Conservation (phyloP, 2,113 vertebrate genomes). For the Amazona vittata region DNA sequence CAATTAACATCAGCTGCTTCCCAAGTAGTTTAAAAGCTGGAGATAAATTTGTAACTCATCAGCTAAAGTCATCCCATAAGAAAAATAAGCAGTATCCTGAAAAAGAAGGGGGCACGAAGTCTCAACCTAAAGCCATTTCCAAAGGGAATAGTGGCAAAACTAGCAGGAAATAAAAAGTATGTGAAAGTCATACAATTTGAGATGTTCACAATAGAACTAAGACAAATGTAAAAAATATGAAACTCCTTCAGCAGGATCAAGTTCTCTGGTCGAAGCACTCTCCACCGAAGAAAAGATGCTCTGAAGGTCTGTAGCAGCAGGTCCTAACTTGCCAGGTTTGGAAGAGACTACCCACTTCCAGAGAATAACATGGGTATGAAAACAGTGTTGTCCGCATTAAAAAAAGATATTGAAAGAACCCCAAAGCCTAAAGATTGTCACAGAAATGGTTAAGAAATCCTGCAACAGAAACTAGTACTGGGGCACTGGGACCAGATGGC, state of each 20-base stretch:
- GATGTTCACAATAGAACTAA: not conserved
- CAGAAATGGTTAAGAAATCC: not conserved
- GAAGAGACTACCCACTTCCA: not conserved
- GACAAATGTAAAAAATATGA: not conserved
- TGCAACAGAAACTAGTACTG: not conserved
- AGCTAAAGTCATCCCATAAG: not conserved
- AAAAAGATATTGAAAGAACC: not conserved
- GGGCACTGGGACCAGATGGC: not conserved
- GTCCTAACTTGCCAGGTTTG: not conserved
- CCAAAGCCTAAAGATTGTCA: not conserved
- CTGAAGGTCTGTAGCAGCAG: not conserved
- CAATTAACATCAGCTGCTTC: constrained; percentile 57
- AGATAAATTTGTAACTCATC: constrained; percentile 11
- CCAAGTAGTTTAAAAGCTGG: constrained; percentile 17
- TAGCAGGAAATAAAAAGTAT: not conserved
- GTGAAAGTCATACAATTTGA: not conserved
- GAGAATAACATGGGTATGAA: not conserved
- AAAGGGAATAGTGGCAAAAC: not conserved
- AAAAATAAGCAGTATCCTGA: not conserved
- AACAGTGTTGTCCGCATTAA: not conserved
- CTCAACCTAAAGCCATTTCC: not conserved
- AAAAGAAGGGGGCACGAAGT: not conserved
- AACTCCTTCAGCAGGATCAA: not conserved
- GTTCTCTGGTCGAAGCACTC: not conserved
- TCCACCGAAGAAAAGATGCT: not conserved